phyloP scores from a whole-genome alignment of 2,113 vertebrate species.

The Gasterosteus nipponicus region DNA sequence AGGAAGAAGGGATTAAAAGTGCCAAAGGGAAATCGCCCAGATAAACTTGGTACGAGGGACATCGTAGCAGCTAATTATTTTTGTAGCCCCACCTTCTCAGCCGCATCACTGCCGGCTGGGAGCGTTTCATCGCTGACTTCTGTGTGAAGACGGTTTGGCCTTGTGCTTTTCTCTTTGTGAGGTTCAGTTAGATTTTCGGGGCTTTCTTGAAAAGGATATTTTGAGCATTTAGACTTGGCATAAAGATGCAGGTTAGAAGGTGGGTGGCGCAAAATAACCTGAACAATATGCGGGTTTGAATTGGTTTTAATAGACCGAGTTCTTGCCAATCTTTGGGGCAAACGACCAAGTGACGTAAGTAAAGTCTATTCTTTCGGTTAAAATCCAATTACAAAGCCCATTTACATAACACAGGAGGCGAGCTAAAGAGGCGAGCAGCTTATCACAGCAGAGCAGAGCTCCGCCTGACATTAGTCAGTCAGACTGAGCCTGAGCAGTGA shows the following conservation, averaged over 20 bases:
- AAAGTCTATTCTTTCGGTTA: not conserved
- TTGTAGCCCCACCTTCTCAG: too few relatives aligned
- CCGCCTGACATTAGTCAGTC: not conserved
- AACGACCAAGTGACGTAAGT: not conserved
- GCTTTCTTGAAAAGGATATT: not conserved
- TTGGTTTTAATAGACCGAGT: not conserved
- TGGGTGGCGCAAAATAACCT: too few relatives aligned
- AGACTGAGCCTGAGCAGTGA: conserved; percentile 27
- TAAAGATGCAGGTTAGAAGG: not conserved
- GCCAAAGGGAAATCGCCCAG: not conserved
- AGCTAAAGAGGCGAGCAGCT: conserved; percentile 3
- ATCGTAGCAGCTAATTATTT: not conserved
- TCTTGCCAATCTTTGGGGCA: not conserved
- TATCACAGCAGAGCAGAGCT: conserved; percentile 19
- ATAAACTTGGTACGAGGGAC: not conserved
- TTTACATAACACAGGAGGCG: conserved; percentile 19
- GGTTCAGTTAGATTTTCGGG: not conserved
- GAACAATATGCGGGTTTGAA: not conserved
- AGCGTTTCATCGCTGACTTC: not conserved
- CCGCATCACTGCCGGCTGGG: not conserved
- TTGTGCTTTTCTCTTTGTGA: not conserved
- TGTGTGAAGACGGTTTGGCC: not conserved
- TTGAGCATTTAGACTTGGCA: not conserved
- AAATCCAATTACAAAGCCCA: conserved; percentile 24
- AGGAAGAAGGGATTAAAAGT: not conserved